Evolutionary conservation across 1,140 invertebrate genomes (phyloP).

Genomic region (Drusus annulatus): DNA sequence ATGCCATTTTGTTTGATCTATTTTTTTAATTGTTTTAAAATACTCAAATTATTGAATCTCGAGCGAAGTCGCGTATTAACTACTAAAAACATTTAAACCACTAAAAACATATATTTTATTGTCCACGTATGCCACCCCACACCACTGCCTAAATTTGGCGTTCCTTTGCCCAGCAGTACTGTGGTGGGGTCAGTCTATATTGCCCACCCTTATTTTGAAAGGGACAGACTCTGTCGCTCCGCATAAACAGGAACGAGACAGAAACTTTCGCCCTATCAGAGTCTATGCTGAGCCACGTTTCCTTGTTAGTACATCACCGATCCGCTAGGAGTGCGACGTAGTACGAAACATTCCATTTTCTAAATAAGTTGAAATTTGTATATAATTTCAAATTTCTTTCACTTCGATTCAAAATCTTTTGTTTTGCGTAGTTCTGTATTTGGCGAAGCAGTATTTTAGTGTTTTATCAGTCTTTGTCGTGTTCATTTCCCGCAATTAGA

Average conservation of each 20-base stretch:
- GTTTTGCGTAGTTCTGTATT: too few species aligned
- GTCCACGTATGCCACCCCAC: background rate
- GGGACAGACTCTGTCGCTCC: background rate
- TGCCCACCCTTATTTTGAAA: conserved; percentile 20
- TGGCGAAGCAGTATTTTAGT: too few species aligned
- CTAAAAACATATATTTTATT: too few species aligned
- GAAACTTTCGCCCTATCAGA: conserved; percentile 36
- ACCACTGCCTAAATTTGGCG: conserved; percentile 30
- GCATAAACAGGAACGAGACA: conserved; percentile 3
- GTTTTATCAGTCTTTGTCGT: too few species aligned
- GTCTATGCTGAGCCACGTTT: conserved; percentile 33
- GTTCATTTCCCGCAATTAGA: too few species aligned
- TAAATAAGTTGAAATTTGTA: background rate
- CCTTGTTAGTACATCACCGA: conserved; percentile 54
- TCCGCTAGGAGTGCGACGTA: conserved; percentile 54
- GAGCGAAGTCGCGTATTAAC: too few species aligned
- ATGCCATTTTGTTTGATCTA: too few species aligned
- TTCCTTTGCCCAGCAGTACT: conserved; percentile 5
- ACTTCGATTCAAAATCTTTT: too few species aligned
- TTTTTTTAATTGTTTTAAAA: too few species aligned
- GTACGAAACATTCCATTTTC: conserved; percentile 43
- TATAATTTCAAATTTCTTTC: conserved; percentile 20
- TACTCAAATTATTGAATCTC: too few species aligned
- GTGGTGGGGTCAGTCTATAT: conserved; percentile 40
- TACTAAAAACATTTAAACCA: too few species aligned